Evolutionary conservation across 1,140 invertebrate genomes (phyloP).

Genomic region (Trichonephila inaurata): DNA sequence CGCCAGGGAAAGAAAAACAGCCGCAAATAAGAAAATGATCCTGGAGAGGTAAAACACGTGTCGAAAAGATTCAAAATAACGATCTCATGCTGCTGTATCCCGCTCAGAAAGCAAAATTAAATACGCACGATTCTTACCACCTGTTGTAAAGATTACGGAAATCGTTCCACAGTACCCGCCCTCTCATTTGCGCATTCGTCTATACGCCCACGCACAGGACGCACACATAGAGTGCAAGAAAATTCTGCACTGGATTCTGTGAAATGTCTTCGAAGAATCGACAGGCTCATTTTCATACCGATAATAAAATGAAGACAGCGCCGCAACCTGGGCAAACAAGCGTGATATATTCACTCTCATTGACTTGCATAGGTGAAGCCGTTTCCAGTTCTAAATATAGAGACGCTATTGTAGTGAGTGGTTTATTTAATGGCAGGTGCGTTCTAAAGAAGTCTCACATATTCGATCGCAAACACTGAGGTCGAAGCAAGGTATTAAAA

Average conservation of each 20-base stretch:
- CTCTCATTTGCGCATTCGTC: not conserved
- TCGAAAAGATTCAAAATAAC: not conserved
- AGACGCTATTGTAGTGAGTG: not conserved
- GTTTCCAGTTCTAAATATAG: constrained; percentile 3
- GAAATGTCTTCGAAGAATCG: not conserved
- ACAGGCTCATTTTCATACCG: not conserved
- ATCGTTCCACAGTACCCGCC: not conserved
- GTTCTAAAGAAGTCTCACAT: not conserved
- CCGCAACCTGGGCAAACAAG: not conserved
- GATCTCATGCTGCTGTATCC: not conserved
- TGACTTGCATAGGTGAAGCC: not conserved
- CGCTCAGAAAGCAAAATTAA: constrained; percentile 1
- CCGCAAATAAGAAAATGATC: not conserved
- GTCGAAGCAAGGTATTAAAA: no score
- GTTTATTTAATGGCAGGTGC: not conserved
- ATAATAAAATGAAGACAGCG: constrained; percentile 4
- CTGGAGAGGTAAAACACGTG: not conserved
- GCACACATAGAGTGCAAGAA: not conserved
- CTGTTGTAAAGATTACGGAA: constrained; percentile 1
- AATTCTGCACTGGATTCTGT: not conserved
- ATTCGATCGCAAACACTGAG: not conserved
- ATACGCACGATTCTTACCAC: constrained; percentile 1
- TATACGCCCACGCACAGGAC: not conserved
- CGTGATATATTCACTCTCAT: not conserved
- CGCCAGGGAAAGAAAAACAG: not conserved